Evolutionary conservation across 1,140 invertebrate genomes (phyloP).

Genomic region (Listronotus oregonensis): DNA sequence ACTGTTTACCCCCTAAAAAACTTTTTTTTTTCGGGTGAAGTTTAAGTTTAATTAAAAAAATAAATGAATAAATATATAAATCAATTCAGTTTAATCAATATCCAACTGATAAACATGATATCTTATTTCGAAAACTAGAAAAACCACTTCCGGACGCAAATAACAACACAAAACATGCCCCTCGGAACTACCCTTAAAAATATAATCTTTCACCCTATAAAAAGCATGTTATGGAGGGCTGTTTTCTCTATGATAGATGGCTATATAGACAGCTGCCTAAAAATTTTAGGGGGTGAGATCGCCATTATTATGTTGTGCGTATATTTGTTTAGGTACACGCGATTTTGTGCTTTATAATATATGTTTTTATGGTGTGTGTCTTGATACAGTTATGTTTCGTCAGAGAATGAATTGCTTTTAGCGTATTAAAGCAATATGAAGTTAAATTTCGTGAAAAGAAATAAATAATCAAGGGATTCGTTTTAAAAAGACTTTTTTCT

Average conservation of each 20-base stretch:
- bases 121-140: slow-evolving; percentile 22
- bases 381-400: background rate
- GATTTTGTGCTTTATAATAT: slow-evolving; percentile 15
- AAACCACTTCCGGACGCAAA: slow-evolving; percentile 25
- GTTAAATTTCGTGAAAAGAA: no score
- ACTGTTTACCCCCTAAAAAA: no score
- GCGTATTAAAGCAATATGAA: background rate
- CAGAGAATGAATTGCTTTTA: background rate
- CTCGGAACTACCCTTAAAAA: slow-evolving; percentile 28
- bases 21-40: no score
- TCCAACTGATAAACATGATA: background rate
- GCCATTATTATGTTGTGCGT: slow-evolving; percentile 25
- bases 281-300: slow-evolving; percentile 23
- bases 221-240: slow-evolving; percentile 2
- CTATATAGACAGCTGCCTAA: slow-evolving; percentile 25
- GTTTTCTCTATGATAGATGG: slow-evolving; percentile 22
- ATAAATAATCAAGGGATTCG: no score
- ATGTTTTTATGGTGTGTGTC: background rate
- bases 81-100: no score
- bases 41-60: no score
- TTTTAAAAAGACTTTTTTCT: no score
- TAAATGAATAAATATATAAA: no score
- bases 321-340: slow-evolving; percentile 2
- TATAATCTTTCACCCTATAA: slow-evolving; percentile 32
- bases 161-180: slow-evolving; percentile 22